Evolutionary conservation across 2,888 invertebrate species (phyloP).

Genomic region (Tyria jacobaeae): DNA sequence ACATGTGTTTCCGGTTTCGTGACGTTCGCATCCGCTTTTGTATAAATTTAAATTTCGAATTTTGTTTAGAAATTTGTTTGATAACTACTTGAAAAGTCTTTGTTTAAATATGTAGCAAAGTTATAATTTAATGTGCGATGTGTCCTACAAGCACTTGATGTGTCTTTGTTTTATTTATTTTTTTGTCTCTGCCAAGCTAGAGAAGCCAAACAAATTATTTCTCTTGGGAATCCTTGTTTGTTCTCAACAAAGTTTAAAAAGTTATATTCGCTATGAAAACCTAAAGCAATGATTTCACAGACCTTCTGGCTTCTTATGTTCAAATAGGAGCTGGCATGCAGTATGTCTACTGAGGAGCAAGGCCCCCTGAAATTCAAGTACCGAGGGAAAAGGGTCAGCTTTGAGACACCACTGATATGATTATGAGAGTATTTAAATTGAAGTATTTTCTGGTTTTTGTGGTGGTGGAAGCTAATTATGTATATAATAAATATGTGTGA

Average conservation of each 20-base stretch:
- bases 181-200: neutral
- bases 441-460: neutral
- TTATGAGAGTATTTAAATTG: neutral
- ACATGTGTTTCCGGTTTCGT: slow-evolving; percentile 26
- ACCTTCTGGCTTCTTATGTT: too few relatives aligned
- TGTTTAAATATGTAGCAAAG: neutral
- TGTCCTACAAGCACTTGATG: neutral
- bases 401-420: neutral
- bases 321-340: too few relatives aligned
- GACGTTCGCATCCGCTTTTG: slow-evolving; percentile 16
- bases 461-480: too few relatives aligned
- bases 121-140: neutral
- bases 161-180: neutral
- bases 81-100: neutral
- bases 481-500: too few relatives aligned
- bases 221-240: neutral
- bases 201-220: neutral
- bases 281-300: too few relatives aligned
- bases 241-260: too few relatives aligned
- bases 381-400: neutral
- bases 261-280: too few relatives aligned
- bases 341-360: too few relatives aligned
- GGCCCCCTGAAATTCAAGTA: neutral
- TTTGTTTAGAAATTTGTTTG: slow-evolving; percentile 16
- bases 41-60: slow-evolving; percentile 24